These are phyloP conservation scores for Phymanthus crucifer DNA, from an alignment of 92 coral and sea anemone species.

Conservation along the genomic window DNA sequence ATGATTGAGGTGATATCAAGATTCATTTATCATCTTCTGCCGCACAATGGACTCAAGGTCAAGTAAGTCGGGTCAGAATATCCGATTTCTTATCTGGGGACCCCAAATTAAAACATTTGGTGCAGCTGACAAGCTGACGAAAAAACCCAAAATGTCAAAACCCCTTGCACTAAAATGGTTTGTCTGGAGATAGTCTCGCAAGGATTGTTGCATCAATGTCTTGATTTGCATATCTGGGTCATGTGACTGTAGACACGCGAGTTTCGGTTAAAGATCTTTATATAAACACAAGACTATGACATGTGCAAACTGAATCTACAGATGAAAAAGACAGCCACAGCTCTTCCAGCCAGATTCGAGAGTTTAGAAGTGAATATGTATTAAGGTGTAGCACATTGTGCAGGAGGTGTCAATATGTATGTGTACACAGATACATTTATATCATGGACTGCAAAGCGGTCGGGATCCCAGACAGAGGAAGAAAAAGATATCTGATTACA, in stretches of 20 bases:
- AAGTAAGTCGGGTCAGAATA: conserved; percentile 2
- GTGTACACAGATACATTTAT: not conserved
- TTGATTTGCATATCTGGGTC: not conserved
- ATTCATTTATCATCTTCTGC: conserved; percentile 11
- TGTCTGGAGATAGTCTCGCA: not conserved
- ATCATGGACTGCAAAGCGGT: not conserved
- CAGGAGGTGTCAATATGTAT: not conserved
- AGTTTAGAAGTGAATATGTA: not conserved
- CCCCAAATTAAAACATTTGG: not conserved
- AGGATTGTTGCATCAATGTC: not conserved
- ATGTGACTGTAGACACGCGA: not conserved
- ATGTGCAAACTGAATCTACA: not conserved
- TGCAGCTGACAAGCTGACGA: too few relatives aligned
- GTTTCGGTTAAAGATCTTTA: not conserved
- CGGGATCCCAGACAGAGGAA: conserved; percentile 11
- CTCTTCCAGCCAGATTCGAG: not conserved
- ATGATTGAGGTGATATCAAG: conserved; percentile 23
- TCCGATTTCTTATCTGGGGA: conserved; percentile 12
- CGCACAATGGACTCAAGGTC: conserved; percentile 26
- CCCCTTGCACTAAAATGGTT: not conserved
- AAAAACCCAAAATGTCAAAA: not conserved
- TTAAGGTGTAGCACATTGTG: not conserved
- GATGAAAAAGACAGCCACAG: not conserved
- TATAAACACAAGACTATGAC: not conserved
- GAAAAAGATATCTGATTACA: conserved; percentile 17